Percentiles rank a stretch among this genome's conserved stretches.
phyloP scores from a whole-genome alignment of 1,140 invertebrate genomes.

The Bombus superbus region DNA sequence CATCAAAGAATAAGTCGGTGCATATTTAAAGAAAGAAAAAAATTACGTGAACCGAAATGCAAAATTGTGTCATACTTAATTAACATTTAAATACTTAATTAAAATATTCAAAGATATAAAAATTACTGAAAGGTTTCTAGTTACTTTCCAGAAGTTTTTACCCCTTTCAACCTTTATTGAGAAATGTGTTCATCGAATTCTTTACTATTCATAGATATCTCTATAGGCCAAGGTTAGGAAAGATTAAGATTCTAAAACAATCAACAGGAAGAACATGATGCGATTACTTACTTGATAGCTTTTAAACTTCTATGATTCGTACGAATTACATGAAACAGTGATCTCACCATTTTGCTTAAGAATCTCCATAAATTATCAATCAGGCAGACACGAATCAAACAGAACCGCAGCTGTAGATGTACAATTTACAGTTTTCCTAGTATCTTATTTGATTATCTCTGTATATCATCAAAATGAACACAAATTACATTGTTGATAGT shows the following conservation, averaged over 20 bases:
- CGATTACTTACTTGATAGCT: neutral
- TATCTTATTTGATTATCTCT: neutral
- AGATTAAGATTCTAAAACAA: constrained; percentile 32
- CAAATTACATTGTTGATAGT: neutral
- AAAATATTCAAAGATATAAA: neutral
- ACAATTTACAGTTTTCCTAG: neutral
- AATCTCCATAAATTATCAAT: neutral
- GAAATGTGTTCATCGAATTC: constrained; percentile 24
- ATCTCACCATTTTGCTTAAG: constrained; percentile 22
- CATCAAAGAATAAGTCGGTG: neutral
- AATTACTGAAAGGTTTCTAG: neutral
- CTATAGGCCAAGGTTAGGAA: constrained; percentile 31
- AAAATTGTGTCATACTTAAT: neutral
- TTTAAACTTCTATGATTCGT: neutral
- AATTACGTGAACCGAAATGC: too few species aligned
- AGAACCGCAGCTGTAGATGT: neutral
- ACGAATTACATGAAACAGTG: neutral
- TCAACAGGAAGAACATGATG: constrained; percentile 17
- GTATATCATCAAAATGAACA: neutral
- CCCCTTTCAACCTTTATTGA: neutral
- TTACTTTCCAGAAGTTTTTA: neutral
- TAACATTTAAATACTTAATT: too few species aligned
- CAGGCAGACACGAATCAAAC: neutral
- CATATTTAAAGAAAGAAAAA: too few species aligned
- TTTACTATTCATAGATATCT: constrained; percentile 11